Percentiles rank a stretch among this genome's conserved stretches.
phyloP scores from a whole-genome alignment of 2,797 vertebrate species.

The Setipinna tenuifilis region DNA sequence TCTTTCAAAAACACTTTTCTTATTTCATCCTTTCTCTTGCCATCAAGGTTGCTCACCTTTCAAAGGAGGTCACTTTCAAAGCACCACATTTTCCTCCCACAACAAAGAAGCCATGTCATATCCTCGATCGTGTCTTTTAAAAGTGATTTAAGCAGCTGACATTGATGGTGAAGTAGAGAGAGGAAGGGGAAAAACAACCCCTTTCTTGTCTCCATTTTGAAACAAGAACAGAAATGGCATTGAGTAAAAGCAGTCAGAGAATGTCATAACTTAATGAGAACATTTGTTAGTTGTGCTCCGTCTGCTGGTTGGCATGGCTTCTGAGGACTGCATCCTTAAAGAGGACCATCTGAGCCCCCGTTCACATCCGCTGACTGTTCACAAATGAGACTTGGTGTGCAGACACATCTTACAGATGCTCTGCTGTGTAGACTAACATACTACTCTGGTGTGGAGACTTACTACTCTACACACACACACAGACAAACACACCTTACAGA shows the following conservation, averaged over 20 bases:
- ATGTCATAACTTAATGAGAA: constrained; percentile 54
- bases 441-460: no score
- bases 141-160: constrained; percentile 29
- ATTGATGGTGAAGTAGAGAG: neutral
- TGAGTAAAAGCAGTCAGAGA: constrained; percentile 48
- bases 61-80: constrained; percentile 48
- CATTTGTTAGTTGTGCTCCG: constrained; percentile 58
- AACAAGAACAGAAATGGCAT: constrained; percentile 56
- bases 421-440: neutral
- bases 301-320: constrained; percentile 57
- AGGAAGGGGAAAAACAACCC: constrained; percentile 23
- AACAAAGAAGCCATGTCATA: constrained; percentile 34
- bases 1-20: neutral
- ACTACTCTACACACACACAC: no score
- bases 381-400: constrained; percentile 30
- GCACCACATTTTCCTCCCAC: constrained; percentile 31
- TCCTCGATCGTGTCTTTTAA: constrained; percentile 17
- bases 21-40: neutral
- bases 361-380: constrained; percentile 32
- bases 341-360: constrained; percentile 43
- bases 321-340: constrained; percentile 40
- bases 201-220: constrained; percentile 33
- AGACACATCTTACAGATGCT: constrained; percentile 5
- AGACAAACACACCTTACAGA: neutral
- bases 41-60: constrained; percentile 44